These are phyloP conservation scores for Xiphias gladius DNA, from an alignment of 2,113 vertebrate genomes.

Conservation along the genomic window DNA sequence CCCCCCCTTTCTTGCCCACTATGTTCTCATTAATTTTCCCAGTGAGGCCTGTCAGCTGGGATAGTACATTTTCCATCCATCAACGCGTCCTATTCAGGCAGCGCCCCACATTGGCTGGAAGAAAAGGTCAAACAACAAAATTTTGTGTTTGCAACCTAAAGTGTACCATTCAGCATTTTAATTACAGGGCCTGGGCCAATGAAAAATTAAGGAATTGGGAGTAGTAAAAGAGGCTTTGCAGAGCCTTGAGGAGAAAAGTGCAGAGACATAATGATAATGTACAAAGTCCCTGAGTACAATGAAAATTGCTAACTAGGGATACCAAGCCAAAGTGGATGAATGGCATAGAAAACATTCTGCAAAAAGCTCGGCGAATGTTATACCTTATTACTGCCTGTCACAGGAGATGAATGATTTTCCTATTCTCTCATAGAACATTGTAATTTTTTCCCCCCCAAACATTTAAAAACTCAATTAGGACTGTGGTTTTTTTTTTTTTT, in stretches of 20 bases:
- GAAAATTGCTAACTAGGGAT: constrained; percentile 50
- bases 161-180: constrained; percentile 82
- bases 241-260: constrained; percentile 72
- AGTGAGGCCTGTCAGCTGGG: constrained; percentile 73
- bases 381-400: constrained; percentile 56
- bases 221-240: constrained; percentile 59
- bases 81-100: constrained; percentile 65
- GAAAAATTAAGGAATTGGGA: constrained; percentile 74
- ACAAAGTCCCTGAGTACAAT: constrained; percentile 58
- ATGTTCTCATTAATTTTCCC: constrained; percentile 76
- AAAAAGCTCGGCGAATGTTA: constrained; percentile 52
- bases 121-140: constrained; percentile 82
- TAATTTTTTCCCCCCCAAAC: not conserved
- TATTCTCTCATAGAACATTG: constrained; percentile 24
- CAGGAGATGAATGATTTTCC: constrained; percentile 39
- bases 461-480: constrained; percentile 45
- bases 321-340: constrained; percentile 47
- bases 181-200: constrained; percentile 73
- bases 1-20: constrained; percentile 41
- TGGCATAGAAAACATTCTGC: constrained; percentile 49
- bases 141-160: constrained; percentile 77
- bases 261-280: constrained; percentile 72
- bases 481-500: not conserved
- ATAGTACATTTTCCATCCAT: constrained; percentile 79
- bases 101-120: constrained; percentile 60